These are phyloP conservation scores for Caloenas nicobarica DNA, from an alignment of 2,113 vertebrate genomes.

Conservation along the genomic window DNA sequence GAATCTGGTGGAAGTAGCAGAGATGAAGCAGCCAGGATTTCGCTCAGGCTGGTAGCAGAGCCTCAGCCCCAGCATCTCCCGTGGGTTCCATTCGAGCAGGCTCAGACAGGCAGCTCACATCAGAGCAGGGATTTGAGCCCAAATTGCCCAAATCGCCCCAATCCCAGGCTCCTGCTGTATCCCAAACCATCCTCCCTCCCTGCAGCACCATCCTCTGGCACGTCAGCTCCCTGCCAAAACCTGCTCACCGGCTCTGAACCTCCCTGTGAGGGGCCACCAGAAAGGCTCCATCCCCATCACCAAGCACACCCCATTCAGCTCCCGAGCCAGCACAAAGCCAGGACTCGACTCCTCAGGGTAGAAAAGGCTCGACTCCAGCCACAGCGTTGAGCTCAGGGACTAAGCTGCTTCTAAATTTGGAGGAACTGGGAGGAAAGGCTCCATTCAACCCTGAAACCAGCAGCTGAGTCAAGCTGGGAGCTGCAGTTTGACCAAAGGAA, in stretches of 20 bases:
- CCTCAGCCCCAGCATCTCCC: neutral
- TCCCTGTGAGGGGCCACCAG: neutral
- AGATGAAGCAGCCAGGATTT: neutral
- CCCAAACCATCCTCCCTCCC: neutral
- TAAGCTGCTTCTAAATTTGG: neutral
- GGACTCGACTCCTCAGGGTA: neutral
- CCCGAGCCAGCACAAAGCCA: neutral
- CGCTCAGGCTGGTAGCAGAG: neutral
- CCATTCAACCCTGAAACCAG: neutral
- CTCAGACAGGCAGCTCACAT: neutral
- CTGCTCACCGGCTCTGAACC: neutral
- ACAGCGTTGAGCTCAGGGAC: rapidly evolving
- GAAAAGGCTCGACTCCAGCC: neutral
- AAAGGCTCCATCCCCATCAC: neutral
- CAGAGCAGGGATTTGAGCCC: neutral
- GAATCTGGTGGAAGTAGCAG: neutral
- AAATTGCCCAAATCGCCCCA: neutral
- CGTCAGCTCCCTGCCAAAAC: neutral
- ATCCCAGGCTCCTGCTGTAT: neutral
- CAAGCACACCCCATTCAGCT: rapidly evolving
- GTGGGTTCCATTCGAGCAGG: neutral
- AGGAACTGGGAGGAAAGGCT: neutral
- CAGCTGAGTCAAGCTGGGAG: conserved; percentile 44
- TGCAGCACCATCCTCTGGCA: neutral
- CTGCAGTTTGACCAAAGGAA: conserved; percentile 21